A percentile compares a stretch with the other conserved stretches of the same genome.
Conservation (phyloP, 2,888 invertebrate genomes). For the Drosophila robusta region DNA sequence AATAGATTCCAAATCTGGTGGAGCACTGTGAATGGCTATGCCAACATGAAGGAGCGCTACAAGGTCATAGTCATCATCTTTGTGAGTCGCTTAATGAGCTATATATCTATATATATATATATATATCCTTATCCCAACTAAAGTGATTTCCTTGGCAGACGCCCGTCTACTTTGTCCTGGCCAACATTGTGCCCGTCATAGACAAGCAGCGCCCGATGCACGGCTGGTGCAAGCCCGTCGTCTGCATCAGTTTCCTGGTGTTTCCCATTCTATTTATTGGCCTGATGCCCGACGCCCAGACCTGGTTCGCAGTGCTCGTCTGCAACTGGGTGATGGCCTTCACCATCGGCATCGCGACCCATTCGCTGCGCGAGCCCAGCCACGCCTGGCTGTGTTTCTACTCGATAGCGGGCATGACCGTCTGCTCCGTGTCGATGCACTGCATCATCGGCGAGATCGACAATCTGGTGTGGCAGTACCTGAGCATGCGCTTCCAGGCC, state of each 20-base stretch:
- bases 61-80: neutral
- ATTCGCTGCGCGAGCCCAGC: constrained; percentile 33
- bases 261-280: constrained; percentile 33
- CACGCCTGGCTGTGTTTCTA: constrained; percentile 1
- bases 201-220: constrained; percentile 5
- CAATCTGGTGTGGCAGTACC: constrained; percentile 54
- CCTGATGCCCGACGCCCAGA: fast-evolving
- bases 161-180: constrained; percentile 45
- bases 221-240: constrained; percentile 57
- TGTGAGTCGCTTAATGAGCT: constrained; percentile 28
- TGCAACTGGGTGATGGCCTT: constrained; percentile 25
- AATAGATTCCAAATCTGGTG: constrained; percentile 35
- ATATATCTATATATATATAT: too few species aligned
- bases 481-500: constrained; percentile 23
- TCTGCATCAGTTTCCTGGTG: constrained; percentile 10
- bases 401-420: constrained; percentile 15
- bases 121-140: neutral
- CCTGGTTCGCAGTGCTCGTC: neutral
- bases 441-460: constrained; percentile 23
- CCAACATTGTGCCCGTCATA: constrained; percentile 50
- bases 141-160: constrained; percentile 15
- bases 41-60: constrained; percentile 21
- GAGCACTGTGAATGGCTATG: constrained; percentile 44
- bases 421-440: constrained; percentile 17
- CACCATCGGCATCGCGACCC: constrained; percentile 25